Base-by-base conservation (phyloP, 2,797 vertebrate genomes). In the Lepus townsendii region DNA sequence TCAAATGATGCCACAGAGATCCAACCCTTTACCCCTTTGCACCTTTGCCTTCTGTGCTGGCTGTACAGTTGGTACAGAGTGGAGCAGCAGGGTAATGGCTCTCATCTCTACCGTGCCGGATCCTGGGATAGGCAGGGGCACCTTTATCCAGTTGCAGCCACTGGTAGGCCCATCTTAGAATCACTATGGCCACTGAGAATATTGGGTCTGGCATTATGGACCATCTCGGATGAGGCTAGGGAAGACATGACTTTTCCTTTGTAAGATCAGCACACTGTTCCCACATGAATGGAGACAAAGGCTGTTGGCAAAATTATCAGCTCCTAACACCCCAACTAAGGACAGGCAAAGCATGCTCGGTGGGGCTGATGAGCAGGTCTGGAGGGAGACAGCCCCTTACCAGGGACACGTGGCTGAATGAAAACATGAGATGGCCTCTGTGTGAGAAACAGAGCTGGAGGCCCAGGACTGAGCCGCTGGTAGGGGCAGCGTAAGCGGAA, bases 171-270 rank as follows among this genome's bases (percentile, higher is more conserved):
- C 32, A 13, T 86, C 35, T 94, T 57, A 50, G 68, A 32, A 72
- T 83, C 47, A 76, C 32, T 26, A 42, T 5, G 2, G 20, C 38
- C 9, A 22, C 4, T 38, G 26, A 35, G 5, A 42, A 50, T 24
- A 10, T 5, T 30, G 20, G 14, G 30, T 50, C 30, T 52, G n/a
- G 30, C 27, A 73, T 19, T 35, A 22, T 30, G 54, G 27, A 65
- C 71, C 42, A n/a, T 1, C 1, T 20, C 54, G 54, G 11, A 2
- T 26, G 27, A 26, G 14, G 32, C 0, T 0, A 27, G 76, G 42
- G 80, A 17, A 77, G 50, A 20, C 2, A 1, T 19, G 52, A 47
- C 66, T 60, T 60, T 65, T 50, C 22, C 17, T 5, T 20, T 69
- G 72, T 75, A 79, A 66, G 50, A 47, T 47, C 50, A n/a, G 72